Conservation (phyloP, 2,113 vertebrate genomes). For the Tetrao urogallus region DNA sequence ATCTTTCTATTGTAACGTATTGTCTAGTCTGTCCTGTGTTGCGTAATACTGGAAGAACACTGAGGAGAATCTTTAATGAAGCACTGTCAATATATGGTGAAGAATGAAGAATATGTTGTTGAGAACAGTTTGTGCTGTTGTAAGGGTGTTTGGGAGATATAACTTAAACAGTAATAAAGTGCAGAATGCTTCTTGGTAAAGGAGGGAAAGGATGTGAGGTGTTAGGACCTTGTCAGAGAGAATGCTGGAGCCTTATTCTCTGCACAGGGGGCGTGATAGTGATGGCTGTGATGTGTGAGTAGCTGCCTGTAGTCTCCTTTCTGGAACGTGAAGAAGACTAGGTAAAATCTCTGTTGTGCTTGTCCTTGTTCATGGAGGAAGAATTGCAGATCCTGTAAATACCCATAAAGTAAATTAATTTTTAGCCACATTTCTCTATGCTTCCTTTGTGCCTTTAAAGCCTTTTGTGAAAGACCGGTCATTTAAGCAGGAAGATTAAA, state of each 20-base stretch:
- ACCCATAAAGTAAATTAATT: not conserved
- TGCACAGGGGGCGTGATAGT: not conserved
- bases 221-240: not conserved
- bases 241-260: not conserved
- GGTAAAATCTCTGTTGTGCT: not conserved
- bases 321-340: not conserved
- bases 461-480: not conserved
- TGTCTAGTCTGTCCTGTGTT: not conserved
- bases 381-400: not conserved
- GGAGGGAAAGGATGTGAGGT: not conserved
- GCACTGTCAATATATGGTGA: not conserved
- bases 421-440: not conserved
- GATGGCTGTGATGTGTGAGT: not conserved
- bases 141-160: not conserved
- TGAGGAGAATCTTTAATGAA: not conserved
- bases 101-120: not conserved
- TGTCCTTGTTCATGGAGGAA: not conserved
- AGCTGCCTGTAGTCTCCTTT: not conserved
- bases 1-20: not conserved
- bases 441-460: slow-evolving; percentile 10
- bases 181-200: not conserved
- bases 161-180: not conserved
- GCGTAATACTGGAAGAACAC: not conserved
- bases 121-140: not conserved
- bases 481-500: slow-evolving; percentile 32